Evolutionary conservation across 1,140 invertebrate species (phyloP).

Genomic region (Melipona quadrifasciata): DNA sequence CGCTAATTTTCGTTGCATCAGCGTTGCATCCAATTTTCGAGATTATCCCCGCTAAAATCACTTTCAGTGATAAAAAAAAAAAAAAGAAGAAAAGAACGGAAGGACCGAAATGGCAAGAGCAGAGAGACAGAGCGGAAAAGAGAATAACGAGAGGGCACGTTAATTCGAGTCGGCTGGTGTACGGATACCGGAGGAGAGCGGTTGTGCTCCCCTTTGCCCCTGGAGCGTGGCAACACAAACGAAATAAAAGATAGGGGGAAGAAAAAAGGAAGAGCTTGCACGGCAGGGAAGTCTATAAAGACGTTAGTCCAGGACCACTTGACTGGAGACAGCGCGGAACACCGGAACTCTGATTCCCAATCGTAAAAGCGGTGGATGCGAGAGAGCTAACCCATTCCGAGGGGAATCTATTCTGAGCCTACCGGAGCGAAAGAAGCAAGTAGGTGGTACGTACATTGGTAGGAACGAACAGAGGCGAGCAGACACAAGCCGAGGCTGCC

Average conservation of each 20-base stretch:
- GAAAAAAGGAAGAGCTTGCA: slow-evolving; percentile 8
- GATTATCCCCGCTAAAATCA: too few species aligned
- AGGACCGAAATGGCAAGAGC: background rate
- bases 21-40: too few species aligned
- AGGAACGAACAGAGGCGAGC: background rate
- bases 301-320: slow-evolving; percentile 66
- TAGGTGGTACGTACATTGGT: slow-evolving; percentile 11
- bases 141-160: background rate
- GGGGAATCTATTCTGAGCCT: slow-evolving; percentile 65
- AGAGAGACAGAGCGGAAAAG: background rate
- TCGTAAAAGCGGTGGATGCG: slow-evolving; percentile 58
- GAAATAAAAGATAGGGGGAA: background rate
- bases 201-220: too few species aligned
- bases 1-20: too few species aligned
- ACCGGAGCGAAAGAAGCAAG: slow-evolving; percentile 54
- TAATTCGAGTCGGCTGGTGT: slow-evolving; percentile 4
- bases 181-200: background rate
- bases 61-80: too few species aligned
- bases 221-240: background rate
- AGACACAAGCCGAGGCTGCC: slow-evolving; percentile 1
- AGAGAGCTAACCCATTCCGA: slow-evolving; percentile 51
- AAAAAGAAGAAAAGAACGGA: too few species aligned
- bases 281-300: slow-evolving; percentile 62
- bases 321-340: slow-evolving; percentile 69
- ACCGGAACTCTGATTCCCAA: slow-evolving; percentile 64